A percentile compares a stretch with the other conserved stretches of the same genome.
These are phyloP conservation scores for Pseudorhombus dupliciocellatus DNA, from an alignment of 2,113 vertebrate genomes.

Conservation along the genomic window DNA sequence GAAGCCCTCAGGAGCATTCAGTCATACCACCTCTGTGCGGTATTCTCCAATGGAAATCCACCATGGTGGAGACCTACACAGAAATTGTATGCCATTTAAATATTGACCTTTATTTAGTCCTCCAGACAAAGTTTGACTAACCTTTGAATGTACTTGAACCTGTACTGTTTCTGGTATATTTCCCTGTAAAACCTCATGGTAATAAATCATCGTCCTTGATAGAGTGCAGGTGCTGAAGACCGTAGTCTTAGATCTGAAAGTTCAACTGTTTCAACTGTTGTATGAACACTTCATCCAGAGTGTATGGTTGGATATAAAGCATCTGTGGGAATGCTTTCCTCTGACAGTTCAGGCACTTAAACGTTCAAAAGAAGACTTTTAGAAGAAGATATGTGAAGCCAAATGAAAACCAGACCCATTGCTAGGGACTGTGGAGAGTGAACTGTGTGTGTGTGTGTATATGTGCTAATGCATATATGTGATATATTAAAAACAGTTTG, in stretches of 20 bases:
- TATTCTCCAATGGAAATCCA: not conserved
- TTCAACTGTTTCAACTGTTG: slow-evolving; percentile 26
- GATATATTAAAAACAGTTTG: slow-evolving; percentile 34
- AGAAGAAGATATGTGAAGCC: slow-evolving; percentile 41
- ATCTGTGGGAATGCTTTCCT: slow-evolving; percentile 18
- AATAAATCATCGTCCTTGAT: not conserved
- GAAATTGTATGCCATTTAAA: not conserved
- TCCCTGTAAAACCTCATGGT: not conserved
- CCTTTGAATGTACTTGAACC: not conserved
- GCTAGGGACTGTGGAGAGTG: slow-evolving; percentile 1
- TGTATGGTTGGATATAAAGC: slow-evolving; percentile 29
- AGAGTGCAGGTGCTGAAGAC: not conserved
- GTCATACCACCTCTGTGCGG: not conserved
- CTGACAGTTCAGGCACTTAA: not conserved
- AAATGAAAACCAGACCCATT: slow-evolving; percentile 62
- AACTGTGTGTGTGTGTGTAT: slow-evolving; percentile 17
- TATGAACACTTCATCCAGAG: slow-evolving; percentile 1
- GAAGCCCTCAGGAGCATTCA: too few species aligned
- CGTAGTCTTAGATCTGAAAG: slow-evolving; percentile 18
- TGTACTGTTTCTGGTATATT: not conserved
- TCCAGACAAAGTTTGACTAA: not conserved
- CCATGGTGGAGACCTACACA: not conserved
- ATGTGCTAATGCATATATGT: not conserved
- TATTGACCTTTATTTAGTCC: not conserved
- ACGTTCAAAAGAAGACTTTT: slow-evolving; percentile 18